Evolutionary conservation across 1,140 invertebrate genomes (phyloP), one percentile per base, ranked within the genome.

Genomic region (Choristoneura fumiferana): DNA sequence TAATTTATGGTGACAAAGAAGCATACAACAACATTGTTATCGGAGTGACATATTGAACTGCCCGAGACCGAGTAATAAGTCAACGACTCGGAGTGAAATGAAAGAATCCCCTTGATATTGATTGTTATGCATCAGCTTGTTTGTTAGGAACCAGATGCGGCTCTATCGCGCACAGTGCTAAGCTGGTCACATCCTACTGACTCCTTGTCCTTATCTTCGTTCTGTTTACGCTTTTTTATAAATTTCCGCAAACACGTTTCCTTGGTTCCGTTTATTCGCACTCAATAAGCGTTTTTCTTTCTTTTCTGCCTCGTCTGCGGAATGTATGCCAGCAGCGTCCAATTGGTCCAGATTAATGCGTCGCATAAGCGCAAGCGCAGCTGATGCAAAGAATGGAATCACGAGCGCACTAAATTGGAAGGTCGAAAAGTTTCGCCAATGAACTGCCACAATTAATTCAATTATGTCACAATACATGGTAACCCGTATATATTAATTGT

Each of bases 11-110:
- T n/a, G 45, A 57, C 12, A 35, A 55, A 43, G 17, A 43, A 64
- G 60, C 66, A 69, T 63, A 70, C 64, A 74, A 73, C 69, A 77
- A 84, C 63, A 77, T 76, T 76, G 69, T 81, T 84, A 80, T 76
- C 69, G 60, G 40, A 18, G 38, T 67, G 65, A 74, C 67, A 68
- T 68, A 72, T 69, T 73, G 73, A 73, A 71, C 73, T 70, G 63
- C 60, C 64, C 62, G 70, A 66, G 67, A 65, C 43, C 43, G 66
- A 72, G 71, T 67, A 75, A 81, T 81, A 81, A 80, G 76, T 81
- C 76, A 80, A 76, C 73, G 76, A 81, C 73, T 73, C 22, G 52
- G 53, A 36, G 57, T 43, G 38, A 66, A 68, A 71, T 77, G 69
- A 71, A 73, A 63, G 67, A 64, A 62, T 63, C 61, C 49, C 54